Evolutionary conservation across 1,140 invertebrate species (phyloP).

Genomic region (Globodera rostochiensis): DNA sequence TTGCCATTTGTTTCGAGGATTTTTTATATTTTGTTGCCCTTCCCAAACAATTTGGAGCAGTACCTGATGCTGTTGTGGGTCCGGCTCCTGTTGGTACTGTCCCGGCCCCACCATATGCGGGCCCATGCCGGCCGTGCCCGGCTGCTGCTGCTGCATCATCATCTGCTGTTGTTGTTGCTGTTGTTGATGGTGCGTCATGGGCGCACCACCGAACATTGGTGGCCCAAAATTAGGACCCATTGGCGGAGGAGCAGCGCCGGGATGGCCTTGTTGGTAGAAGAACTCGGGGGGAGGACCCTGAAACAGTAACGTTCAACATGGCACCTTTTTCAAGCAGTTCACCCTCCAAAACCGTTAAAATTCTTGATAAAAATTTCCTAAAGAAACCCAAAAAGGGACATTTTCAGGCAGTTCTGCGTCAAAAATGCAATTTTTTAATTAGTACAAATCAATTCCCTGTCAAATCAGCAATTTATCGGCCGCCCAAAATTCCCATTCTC

Average conservation of each 20-base stretch:
- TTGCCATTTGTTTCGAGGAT: too few species aligned
- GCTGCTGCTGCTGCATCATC: constrained; percentile 28
- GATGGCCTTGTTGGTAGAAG: constrained; percentile 36
- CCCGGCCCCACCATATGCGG: constrained; percentile 5
- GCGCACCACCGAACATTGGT: constrained; percentile 23
- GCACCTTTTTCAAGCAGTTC: too few species aligned
- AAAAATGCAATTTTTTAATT: too few species aligned
- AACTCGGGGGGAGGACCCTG: constrained; percentile 24
- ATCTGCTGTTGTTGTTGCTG: constrained; percentile 15
- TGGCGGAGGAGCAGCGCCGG: background rate
- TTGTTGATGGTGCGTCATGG: background rate
- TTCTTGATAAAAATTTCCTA: background rate
- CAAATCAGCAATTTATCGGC: background rate
- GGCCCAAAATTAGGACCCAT: constrained; percentile 12
- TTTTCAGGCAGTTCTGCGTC: background rate
- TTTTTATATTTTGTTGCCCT: too few species aligned
- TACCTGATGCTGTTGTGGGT: constrained; percentile 17
- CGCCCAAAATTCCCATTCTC: background rate
- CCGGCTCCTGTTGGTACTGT: constrained; percentile 8
- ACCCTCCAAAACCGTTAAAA: too few species aligned
- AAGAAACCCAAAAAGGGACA: background rate
- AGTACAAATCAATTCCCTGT: background rate
- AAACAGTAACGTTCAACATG: too few species aligned
- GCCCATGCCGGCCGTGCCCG: constrained; percentile 1
- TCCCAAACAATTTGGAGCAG: background rate